phyloP scores from a whole-genome alignment of 1,140 invertebrate genomes.

The Araneus ventricosus region DNA sequence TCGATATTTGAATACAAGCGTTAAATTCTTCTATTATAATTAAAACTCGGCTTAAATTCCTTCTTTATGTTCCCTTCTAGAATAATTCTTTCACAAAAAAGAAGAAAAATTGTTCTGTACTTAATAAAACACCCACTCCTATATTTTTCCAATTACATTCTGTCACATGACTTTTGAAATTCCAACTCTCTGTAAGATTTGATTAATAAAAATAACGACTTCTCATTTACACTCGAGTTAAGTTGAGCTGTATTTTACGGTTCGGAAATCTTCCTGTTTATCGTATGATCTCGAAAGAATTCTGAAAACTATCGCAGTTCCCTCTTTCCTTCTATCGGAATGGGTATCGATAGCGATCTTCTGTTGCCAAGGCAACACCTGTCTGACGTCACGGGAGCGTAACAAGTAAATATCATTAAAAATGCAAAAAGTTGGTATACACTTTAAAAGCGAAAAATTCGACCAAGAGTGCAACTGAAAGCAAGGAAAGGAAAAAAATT shows the following conservation, averaged over 20 bases:
- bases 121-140: not conserved
- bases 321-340: constrained; percentile 2
- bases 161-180: not conserved
- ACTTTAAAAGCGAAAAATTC: constrained; percentile 13
- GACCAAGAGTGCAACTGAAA: not conserved
- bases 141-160: constrained; percentile 2
- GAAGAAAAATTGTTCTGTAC: too few relatives aligned
- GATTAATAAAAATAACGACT: constrained; percentile 26
- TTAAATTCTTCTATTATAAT: too few relatives aligned
- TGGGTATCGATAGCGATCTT: constrained; percentile 38
- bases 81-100: too few relatives aligned
- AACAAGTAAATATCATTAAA: constrained; percentile 59
- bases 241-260: not conserved
- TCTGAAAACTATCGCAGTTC: constrained; percentile 30
- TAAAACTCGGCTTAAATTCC: too few relatives aligned
- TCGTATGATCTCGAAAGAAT: constrained; percentile 39
- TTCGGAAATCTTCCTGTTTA: constrained; percentile 7
- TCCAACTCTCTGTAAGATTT: not conserved
- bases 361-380: constrained; percentile 5
- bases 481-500: not conserved
- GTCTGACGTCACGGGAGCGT: constrained; percentile 44
- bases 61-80: too few relatives aligned
- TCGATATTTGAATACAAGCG: too few relatives aligned
- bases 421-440: constrained; percentile 47
- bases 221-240: constrained; percentile 12